A percentile compares a stretch with the other conserved stretches of the same genome.
Evolutionary conservation across 2,113 vertebrate genomes (phyloP).

Genomic region (Cettia cetti): DNA sequence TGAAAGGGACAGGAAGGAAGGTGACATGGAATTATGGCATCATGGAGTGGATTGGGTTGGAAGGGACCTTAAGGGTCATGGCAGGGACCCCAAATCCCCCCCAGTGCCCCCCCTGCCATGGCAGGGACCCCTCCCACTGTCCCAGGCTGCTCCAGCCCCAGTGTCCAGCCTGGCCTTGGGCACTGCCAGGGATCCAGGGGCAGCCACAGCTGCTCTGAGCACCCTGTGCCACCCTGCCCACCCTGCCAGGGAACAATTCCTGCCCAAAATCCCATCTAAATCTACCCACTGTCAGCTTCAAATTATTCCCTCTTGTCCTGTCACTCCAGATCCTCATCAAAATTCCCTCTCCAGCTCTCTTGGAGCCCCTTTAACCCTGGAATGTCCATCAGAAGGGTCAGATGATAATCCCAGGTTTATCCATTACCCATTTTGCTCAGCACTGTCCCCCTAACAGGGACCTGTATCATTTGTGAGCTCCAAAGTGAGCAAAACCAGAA

Average conservation of each 20-base stretch:
- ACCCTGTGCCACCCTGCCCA: not conserved
- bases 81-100: not conserved
- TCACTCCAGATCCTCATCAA: fast-evolving
- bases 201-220: not conserved
- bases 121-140: not conserved
- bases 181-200: not conserved
- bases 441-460: not conserved
- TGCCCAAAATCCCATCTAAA: not conserved
- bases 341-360: not conserved
- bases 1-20: not conserved
- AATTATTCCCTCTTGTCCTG: not conserved
- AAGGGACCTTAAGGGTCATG: not conserved
- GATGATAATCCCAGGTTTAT: not conserved
- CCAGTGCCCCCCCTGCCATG: not conserved
- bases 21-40: not conserved
- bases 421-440: not conserved
- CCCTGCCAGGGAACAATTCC: not conserved
- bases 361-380: not conserved
- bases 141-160: not conserved
- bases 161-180: not conserved
- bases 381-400: not conserved
- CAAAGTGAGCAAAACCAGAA: not conserved
- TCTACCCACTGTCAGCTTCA: not conserved
- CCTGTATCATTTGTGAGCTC: not conserved
- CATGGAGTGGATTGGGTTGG: not conserved